phyloP scores from a whole-genome alignment of 2,113 vertebrate species.

The Scalopus aquaticus region DNA sequence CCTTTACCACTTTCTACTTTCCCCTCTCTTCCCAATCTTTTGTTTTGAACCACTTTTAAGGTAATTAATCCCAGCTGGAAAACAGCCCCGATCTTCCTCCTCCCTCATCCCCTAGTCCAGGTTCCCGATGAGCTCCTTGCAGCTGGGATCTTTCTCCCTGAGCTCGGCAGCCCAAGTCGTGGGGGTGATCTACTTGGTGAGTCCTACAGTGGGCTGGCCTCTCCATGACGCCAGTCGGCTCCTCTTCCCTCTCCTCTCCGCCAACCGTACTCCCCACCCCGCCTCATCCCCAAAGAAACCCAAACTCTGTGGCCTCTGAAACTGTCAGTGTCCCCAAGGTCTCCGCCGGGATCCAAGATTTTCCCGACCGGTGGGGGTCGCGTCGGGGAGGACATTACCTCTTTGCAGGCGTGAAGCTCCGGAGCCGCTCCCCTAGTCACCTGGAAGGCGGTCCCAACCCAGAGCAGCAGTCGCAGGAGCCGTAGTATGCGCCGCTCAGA shows the following conservation, averaged over 20 bases:
- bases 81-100: background rate
- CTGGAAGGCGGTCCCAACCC: conserved; percentile 61
- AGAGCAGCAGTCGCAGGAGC: conserved; percentile 68
- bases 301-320: conserved; percentile 56
- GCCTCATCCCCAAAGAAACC: background rate
- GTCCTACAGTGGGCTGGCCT: background rate
- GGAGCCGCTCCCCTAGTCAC: conserved; percentile 55
- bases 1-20: background rate
- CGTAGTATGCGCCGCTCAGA: background rate
- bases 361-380: background rate
- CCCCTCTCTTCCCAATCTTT: background rate
- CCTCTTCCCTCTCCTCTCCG: background rate
- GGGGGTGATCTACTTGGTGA: background rate
- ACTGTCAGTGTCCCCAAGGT: background rate
- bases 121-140: background rate
- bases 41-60: conserved; percentile 52
- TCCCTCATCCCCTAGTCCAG: background rate
- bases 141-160: background rate
- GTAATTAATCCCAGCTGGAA: conserved; percentile 25
- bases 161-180: background rate
- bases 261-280: background rate
- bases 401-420: conserved; percentile 85
- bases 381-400: conserved; percentile 75
- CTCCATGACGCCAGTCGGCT: conserved; percentile 40
- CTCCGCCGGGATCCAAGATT: background rate